phyloP scores from a whole-genome alignment of 2,888 invertebrate genomes.

The Tetragnatha montana region DNA sequence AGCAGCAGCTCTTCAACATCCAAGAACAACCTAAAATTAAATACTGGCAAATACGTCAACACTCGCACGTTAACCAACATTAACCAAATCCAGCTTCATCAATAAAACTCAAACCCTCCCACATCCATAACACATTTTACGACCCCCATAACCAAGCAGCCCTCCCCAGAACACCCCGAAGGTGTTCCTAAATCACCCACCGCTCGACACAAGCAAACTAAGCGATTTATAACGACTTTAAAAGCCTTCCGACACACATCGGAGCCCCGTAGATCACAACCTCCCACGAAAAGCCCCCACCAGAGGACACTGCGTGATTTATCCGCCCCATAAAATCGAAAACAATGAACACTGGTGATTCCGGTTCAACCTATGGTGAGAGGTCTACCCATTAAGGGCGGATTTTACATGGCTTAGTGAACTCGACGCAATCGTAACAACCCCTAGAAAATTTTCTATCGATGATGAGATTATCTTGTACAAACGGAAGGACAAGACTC shows the following conservation, averaged over 20 bases:
- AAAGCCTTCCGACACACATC: background rate
- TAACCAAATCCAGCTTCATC: background rate
- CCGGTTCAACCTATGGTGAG: background rate
- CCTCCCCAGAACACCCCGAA: background rate
- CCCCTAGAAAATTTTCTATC: too few species aligned
- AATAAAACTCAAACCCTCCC: background rate
- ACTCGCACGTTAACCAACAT: background rate
- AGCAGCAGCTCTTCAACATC: too few species aligned
- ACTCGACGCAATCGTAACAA: too few species aligned
- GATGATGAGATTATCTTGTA: too few species aligned
- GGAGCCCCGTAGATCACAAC: background rate
- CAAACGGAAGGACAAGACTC: too few species aligned
- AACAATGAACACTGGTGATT: conserved; percentile 8
- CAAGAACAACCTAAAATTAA: too few species aligned
- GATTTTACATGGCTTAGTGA: too few species aligned
- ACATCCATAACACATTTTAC: background rate
- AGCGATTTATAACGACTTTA: conserved; percentile 7
- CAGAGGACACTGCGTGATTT: conserved; percentile 16
- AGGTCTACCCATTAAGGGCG: too few species aligned
- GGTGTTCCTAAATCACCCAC: background rate
- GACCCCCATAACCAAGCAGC: background rate
- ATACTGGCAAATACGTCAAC: too few species aligned
- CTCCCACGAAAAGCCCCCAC: background rate
- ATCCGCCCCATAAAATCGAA: conserved; percentile 6
- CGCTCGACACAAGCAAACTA: background rate